Evolutionary conservation across 2,113 vertebrate species (phyloP).

Genomic region (Turdus rufiventris): DNA sequence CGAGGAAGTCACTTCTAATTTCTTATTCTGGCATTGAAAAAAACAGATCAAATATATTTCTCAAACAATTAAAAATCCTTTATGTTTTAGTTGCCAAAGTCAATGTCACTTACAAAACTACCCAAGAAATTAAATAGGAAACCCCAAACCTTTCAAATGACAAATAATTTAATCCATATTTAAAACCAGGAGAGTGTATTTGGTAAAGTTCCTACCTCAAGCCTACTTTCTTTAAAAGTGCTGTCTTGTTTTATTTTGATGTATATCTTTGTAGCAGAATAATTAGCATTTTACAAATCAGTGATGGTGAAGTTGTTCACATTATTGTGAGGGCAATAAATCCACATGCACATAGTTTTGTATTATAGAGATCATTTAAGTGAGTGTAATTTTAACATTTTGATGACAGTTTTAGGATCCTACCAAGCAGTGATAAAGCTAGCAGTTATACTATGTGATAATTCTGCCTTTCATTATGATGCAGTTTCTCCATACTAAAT

Average conservation of each 20-base stretch:
- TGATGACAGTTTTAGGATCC: conserved; percentile 74
- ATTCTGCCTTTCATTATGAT: conserved; percentile 78
- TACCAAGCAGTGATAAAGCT: conserved; percentile 71
- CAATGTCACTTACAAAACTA: background rate
- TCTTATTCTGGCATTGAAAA: background rate
- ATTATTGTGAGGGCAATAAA: conserved; percentile 34
- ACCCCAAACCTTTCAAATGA: background rate
- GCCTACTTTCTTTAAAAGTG: background rate
- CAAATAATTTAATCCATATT: background rate
- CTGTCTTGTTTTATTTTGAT: conserved; percentile 22
- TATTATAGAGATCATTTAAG: conserved; percentile 41
- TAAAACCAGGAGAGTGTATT: background rate
- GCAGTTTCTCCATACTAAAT: conserved; percentile 79
- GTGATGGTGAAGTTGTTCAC: background rate
- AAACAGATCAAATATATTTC: background rate
- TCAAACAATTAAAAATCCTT: background rate
- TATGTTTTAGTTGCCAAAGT: background rate
- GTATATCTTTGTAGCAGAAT: conserved; percentile 20
- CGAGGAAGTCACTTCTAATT: background rate
- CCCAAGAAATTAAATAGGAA: background rate
- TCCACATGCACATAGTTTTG: conserved; percentile 4
- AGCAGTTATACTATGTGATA: conserved; percentile 80
- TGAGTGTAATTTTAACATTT: conserved; percentile 62
- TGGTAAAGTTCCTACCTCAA: background rate
- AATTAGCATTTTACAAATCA: conserved; percentile 41